These are phyloP conservation scores for Mercenaria mercenaria DNA, from an alignment of 1,140 invertebrate species.

Conservation along the genomic window DNA sequence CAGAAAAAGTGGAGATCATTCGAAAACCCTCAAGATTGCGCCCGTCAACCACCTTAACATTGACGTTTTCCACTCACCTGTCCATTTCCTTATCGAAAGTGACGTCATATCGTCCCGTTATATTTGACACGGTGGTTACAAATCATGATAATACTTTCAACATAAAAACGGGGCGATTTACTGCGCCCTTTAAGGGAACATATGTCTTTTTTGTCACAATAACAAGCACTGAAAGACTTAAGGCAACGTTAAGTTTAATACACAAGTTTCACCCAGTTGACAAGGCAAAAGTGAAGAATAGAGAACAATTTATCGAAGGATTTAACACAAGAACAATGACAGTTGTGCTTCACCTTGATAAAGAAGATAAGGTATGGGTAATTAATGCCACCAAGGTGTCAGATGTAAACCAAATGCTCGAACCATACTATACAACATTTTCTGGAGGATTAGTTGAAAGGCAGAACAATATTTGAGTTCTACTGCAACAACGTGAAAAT, in stretches of 20 bases:
- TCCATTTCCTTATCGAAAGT: neutral
- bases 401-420: neutral
- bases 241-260: neutral
- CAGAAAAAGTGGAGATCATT: neutral
- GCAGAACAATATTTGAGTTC: no score
- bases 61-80: neutral
- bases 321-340: neutral
- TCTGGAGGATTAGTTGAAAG: no score
- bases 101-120: neutral
- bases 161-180: neutral
- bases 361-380: neutral
- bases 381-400: neutral
- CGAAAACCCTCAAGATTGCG: neutral
- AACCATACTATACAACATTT: neutral
- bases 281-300: neutral
- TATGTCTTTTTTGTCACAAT: neutral
- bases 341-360: neutral
- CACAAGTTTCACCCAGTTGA: neutral
- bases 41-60: neutral
- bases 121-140: no score
- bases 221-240: neutral
- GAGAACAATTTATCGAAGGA: no score
- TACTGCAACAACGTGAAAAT: no score
- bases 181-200: no score
- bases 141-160: neutral